A percentile compares a stretch with the other conserved stretches of the same genome.
phyloP scores from a whole-genome alignment of 2,888 invertebrate species.

The Agapostemon virescens region DNA sequence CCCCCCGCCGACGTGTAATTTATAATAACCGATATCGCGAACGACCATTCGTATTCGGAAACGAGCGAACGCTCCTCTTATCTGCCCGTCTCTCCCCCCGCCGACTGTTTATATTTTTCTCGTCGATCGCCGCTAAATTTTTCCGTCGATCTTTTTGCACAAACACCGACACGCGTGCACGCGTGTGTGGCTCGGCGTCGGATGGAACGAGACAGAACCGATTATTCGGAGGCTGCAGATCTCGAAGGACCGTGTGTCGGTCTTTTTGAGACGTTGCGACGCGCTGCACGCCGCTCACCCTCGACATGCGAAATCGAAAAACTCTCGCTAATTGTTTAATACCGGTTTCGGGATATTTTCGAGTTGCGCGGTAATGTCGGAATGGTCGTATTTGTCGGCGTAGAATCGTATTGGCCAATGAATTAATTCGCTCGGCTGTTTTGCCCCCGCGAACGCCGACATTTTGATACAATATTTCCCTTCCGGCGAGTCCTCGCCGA shows the following conservation, averaged over 20 bases:
- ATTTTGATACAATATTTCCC: not conserved
- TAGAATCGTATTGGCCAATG: not conserved
- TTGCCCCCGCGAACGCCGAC: not conserved
- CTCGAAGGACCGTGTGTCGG: not conserved
- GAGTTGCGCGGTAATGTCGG: not conserved
- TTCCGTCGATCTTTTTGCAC: not conserved
- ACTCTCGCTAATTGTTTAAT: not conserved
- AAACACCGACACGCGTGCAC: not conserved
- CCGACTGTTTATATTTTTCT: constrained; percentile 3
- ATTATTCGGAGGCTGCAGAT: not conserved
- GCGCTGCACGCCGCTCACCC: not conserved
- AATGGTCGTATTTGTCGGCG: not conserved
- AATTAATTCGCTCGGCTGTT: not conserved
- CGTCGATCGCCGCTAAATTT: constrained; percentile 9
- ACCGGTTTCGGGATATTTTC: not conserved
- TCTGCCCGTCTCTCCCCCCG: not conserved
- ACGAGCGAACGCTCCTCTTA: constrained; percentile 64
- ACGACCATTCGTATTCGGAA: constrained; percentile 69
- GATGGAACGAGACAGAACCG: not conserved
- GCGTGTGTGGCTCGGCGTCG: not conserved
- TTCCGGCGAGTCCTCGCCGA: rapidly evolving
- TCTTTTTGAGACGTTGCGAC: not conserved
- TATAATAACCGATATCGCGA: constrained; percentile 71
- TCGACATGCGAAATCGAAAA: not conserved
- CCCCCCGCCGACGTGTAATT: constrained; percentile 55